Base-by-base conservation (phyloP, 2,888 invertebrate genomes). In the Phalera bucephala region DNA sequence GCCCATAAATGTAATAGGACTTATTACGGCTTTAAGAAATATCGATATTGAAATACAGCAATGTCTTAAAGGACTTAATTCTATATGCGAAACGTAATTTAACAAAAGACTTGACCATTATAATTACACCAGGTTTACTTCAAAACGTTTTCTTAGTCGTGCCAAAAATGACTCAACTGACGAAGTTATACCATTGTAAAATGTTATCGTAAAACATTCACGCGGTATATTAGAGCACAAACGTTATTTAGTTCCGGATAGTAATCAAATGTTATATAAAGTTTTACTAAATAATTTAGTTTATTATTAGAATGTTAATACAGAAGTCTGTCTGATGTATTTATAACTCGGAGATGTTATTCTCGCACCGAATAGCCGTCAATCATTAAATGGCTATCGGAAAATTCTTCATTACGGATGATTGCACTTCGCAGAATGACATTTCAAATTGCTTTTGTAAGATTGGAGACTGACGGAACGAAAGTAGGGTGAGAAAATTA, bases 181-280 rank as follows among this genome's bases (percentile, higher is more conserved):
- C 50, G 56, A 67, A 62, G 62, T 66, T 66, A 61, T 57, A 61
- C 46, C 56, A 41, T 42, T 57, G 44, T 49, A 50, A 60, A 72
- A 73, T 59, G 52, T 53, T 52, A 49, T 71, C 73, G 67, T 79
- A 74, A 80, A 80, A 72, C 58, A 55, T 55, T 62, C 54, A 56
- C 52, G 41, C 44, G 39, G 46, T 56, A 58, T 58, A 49, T n/a
- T 39, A 48, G 39, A 35, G 20, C 19, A 23, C 40, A 37, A 38
- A 40, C 41, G 13, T 39, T 40, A 56, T 45, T 47, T 22, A 40
- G 32, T 44, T 34, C 31, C 20, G 7, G 27, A 28, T 14, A 10
- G n/a, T 14, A 13, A 13, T 26, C 34, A 34, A 33, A 36, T 33
- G n/a, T n/a, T n/a, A n/a, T n/a, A n/a, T n/a, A n/a, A n/a, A n/a